These are phyloP conservation scores for Pecten maximus DNA, from an alignment of 2,888 invertebrate species.

Conservation along the genomic window DNA sequence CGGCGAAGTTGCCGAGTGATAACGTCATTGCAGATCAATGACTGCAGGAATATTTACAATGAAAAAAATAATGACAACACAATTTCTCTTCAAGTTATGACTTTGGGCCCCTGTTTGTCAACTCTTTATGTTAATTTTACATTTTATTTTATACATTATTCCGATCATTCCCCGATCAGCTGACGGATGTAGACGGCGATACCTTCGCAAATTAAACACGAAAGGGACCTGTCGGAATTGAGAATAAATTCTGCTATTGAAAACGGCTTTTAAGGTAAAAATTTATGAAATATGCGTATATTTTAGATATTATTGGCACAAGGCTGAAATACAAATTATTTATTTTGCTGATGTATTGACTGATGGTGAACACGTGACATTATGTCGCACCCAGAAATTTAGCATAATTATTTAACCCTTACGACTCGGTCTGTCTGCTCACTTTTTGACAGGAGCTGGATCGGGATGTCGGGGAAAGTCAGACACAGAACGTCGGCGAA, in stretches of 20 bases:
- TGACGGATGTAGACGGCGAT: conserved; percentile 79
- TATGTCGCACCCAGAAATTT: conserved; percentile 35
- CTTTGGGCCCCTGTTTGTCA: not conserved
- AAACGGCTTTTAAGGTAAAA: conserved; percentile 43
- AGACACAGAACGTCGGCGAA: conserved; percentile 81
- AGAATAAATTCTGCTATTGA: conserved; percentile 2
- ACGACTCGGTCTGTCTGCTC: conserved; percentile 53
- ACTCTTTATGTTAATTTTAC: conserved; percentile 38
- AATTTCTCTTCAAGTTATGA: not conserved
- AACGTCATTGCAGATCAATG: conserved; percentile 20
- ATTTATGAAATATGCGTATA: not conserved
- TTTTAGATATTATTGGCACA: conserved; percentile 9
- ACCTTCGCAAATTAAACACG: conserved; percentile 54
- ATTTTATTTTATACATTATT: conserved; percentile 43
- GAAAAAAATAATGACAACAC: conserved; percentile 46
- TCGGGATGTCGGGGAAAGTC: conserved; percentile 82
- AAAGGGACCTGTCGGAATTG: conserved; percentile 47
- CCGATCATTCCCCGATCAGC: conserved; percentile 76
- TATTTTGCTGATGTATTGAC: not conserved
- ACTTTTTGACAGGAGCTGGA: conserved; percentile 67
- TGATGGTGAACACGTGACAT: conserved; percentile 33
- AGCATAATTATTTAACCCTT: conserved; percentile 46
- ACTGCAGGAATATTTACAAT: conserved; percentile 43
- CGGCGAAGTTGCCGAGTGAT: conserved; percentile 59
- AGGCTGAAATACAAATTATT: not conserved